Evolutionary conservation across 2,797 vertebrate genomes (phyloP).

Genomic region (Somateria mollissima): DNA sequence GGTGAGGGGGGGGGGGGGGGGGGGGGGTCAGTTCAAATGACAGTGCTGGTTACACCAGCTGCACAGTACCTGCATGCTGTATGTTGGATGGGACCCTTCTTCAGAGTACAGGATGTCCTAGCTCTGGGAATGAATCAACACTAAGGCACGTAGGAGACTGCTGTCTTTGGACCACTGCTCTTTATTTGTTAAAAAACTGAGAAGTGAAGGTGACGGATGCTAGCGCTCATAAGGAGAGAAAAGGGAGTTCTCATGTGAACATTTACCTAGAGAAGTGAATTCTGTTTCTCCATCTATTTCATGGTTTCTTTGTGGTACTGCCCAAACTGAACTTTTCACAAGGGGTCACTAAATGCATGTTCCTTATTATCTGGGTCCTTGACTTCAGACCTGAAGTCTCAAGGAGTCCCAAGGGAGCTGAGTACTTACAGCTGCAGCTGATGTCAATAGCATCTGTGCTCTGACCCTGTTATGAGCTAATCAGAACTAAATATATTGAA

Average conservation of each 20-base stretch:
- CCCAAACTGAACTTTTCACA: not conserved
- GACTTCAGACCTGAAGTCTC: not conserved
- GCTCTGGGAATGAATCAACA: not conserved
- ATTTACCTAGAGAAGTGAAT: not conserved
- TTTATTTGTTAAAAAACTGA: not conserved
- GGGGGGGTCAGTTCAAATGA: not conserved
- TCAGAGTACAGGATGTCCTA: not conserved
- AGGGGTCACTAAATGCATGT: not conserved
- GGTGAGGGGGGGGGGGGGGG: too few species aligned
- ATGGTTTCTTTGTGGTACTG: not conserved
- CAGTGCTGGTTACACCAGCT: not conserved
- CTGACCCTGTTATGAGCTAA: not conserved
- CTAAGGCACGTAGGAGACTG: not conserved
- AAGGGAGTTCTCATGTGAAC: not conserved
- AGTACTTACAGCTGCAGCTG: not conserved
- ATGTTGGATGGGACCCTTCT: not conserved
- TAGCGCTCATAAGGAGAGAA: not conserved
- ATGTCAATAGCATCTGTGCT: not conserved
- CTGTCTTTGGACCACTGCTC: not conserved
- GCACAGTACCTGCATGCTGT: rapidly evolving
- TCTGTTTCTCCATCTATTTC: not conserved
- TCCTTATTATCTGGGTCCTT: not conserved
- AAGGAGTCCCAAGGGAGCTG: not conserved
- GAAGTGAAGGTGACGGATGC: not conserved
- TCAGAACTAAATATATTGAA: not conserved